These are phyloP conservation scores for Acanthacorydalis orientalis DNA, from an alignment of 2,888 invertebrate genomes.

Conservation along the genomic window DNA sequence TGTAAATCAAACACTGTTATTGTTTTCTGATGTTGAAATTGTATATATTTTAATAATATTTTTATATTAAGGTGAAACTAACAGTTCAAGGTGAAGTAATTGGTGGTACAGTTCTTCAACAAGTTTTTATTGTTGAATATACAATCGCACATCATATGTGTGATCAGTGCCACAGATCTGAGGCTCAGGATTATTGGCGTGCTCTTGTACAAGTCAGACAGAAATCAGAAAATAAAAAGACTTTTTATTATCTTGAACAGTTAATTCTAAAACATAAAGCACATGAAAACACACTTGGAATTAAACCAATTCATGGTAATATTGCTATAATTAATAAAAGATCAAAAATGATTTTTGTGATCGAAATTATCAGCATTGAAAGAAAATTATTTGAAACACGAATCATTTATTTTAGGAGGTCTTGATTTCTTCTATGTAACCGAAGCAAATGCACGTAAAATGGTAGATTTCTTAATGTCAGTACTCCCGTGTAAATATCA, in stretches of 20 bases:
- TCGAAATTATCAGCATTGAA: constrained; percentile 2
- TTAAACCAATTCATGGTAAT: constrained; percentile 65
- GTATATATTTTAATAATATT: constrained; percentile 5
- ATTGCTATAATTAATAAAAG: no score
- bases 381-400: no score
- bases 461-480: constrained; percentile 82
- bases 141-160: constrained; percentile 89
- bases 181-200: constrained; percentile 97
- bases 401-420: constrained; percentile 48
- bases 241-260: constrained; percentile 95
- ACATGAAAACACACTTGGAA: constrained; percentile 76
- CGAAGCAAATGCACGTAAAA: constrained; percentile 81
- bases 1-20: neutral
- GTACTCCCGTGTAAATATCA: constrained; percentile 78
- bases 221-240: constrained; percentile 84
- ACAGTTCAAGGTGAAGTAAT: constrained; percentile 92
- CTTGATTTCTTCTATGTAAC: constrained; percentile 87
- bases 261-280: constrained; percentile 89
- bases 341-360: constrained; percentile 5
- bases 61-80: constrained; percentile 62
- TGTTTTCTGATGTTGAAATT: neutral
- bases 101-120: constrained; percentile 80
- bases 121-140: constrained; percentile 91
- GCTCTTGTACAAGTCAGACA: constrained; percentile 81
- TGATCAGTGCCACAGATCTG: constrained; percentile 88